Percentiles rank a stretch among this genome's conserved stretches.
These are phyloP conservation scores for Mylabris sibirica DNA, from an alignment of 2,888 invertebrate genomes.

Conservation along the genomic window DNA sequence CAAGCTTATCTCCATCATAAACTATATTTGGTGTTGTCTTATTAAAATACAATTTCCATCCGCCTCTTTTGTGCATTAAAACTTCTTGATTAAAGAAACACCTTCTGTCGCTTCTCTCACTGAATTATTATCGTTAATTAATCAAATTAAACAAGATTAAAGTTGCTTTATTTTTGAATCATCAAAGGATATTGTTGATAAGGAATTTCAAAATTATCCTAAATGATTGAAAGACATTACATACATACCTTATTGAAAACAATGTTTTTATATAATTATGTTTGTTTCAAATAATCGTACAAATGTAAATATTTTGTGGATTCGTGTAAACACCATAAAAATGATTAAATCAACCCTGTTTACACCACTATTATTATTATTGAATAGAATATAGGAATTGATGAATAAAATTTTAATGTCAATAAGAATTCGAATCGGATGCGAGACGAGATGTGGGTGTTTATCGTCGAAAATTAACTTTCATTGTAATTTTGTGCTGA, in stretches of 20 bases:
- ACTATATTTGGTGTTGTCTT: neutral
- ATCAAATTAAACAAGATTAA: neutral
- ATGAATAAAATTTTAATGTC: slow-evolving; percentile 3
- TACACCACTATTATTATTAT: neutral
- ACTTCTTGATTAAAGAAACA: neutral
- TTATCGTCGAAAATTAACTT: neutral
- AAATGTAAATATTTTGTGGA: neutral
- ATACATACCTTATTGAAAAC: too few relatives aligned
- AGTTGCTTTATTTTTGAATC: neutral
- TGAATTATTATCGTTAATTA: neutral
- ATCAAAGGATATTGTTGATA: too few relatives aligned
- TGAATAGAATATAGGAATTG: neutral
- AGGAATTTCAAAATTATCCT: too few relatives aligned
- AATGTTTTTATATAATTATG: neutral
- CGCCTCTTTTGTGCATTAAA: neutral
- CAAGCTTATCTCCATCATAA: neutral
- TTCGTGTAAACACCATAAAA: neutral
- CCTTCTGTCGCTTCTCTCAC: neutral
- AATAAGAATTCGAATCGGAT: neutral
- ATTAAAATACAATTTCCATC: slow-evolving; percentile 2
- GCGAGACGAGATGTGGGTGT: neutral
- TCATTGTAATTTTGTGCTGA: too few relatives aligned
- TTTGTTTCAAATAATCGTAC: neutral
- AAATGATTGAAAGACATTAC: too few relatives aligned
- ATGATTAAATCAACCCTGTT: neutral